Base-by-base conservation (phyloP, 2,797 vertebrate species). In the Varecia variegata region DNA sequence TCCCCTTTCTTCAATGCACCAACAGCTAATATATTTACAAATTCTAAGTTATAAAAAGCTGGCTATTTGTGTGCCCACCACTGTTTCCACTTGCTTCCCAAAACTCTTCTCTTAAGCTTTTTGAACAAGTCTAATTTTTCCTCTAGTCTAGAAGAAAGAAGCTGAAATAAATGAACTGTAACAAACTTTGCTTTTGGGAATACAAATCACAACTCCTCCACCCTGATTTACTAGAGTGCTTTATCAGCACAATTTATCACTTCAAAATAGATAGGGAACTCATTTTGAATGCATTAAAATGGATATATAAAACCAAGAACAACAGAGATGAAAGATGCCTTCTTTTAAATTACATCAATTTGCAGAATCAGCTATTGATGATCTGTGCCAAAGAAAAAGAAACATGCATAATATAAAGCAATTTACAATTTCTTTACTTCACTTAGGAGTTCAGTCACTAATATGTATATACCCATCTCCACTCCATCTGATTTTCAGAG, bases 271-370 rank as follows among this genome's bases (percentile, higher is more conserved):
- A 85, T 20, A 40, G 45, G 50, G 15, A 87, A 82, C 35, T 87
- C 67, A 40, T 77, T 70, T 68, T 81, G 82, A 81, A 70, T 60
- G 45, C 60, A 94, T 84, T 82, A 83, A 82, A 87, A 94, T 27
- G 30, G 76, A 83, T 62, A 88, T 65, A 40, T 79, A 91, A 88
- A 88, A 54, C 45, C 54, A 86, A 93, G 38, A 79, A 93, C 50
- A 79, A 79, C 32, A 79, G 35, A 74, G 74, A 71, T 79, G 71
- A 65, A 84, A 71, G 62, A 70, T 74, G 76, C 2, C 8, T 10
- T 27, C 27, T 71, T 89, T 93, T 32, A 82, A n/a, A 52, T 88
- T 58, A 82, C 18, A 94, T 83, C 25, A 43, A 25, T 17, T 12
- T 77, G 13, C 62, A 91, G 32, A 65, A 40, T 77, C 76, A 90